Conservation (phyloP, 2,888 invertebrate genomes). For the Volucella inanis region DNA sequence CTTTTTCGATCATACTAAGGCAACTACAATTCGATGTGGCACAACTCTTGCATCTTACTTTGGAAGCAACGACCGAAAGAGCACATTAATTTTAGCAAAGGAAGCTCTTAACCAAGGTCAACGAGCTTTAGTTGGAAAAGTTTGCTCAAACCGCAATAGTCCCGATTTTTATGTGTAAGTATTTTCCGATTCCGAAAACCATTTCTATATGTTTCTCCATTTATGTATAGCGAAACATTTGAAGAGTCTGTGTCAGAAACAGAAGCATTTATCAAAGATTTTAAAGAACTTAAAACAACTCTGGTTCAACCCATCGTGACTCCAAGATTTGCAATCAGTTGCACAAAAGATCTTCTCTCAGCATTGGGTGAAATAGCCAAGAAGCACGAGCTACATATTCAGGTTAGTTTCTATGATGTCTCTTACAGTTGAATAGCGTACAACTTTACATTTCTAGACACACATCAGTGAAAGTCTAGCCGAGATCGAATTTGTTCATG, state of each 20-base stretch:
- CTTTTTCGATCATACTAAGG: constrained; percentile 83
- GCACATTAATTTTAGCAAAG: constrained; percentile 88
- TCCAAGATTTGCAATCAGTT: constrained; percentile 93
- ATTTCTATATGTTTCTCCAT: constrained; percentile 72
- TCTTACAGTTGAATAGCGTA: neutral
- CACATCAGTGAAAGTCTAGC: constrained; percentile 92
- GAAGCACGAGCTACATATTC: constrained; percentile 88
- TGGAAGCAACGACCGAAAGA: constrained; percentile 89
- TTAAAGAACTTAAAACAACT: constrained; percentile 84
- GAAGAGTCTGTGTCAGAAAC: constrained; percentile 86
- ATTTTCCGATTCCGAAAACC: constrained; percentile 16
- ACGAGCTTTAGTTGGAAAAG: constrained; percentile 93
- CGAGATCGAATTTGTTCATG: constrained; percentile 88
- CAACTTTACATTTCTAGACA: constrained; percentile 84
- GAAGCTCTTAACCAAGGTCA: constrained; percentile 88
- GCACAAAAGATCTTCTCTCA: constrained; percentile 88
- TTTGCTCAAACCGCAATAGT: constrained; percentile 83
- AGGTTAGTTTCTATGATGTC: constrained; percentile 84
- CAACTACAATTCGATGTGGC: constrained; percentile 89
- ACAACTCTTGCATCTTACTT: constrained; percentile 96
- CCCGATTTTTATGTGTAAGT: constrained; percentile 82
- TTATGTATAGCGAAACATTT: constrained; percentile 86
- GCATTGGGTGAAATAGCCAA: constrained; percentile 88
- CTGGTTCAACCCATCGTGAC: constrained; percentile 91
- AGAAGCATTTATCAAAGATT: constrained; percentile 85